A percentile compares a stretch with the other conserved stretches of the same genome.
phyloP scores from a whole-genome alignment of 2,797 vertebrate species.

The Macroramphosus scolopax region DNA sequence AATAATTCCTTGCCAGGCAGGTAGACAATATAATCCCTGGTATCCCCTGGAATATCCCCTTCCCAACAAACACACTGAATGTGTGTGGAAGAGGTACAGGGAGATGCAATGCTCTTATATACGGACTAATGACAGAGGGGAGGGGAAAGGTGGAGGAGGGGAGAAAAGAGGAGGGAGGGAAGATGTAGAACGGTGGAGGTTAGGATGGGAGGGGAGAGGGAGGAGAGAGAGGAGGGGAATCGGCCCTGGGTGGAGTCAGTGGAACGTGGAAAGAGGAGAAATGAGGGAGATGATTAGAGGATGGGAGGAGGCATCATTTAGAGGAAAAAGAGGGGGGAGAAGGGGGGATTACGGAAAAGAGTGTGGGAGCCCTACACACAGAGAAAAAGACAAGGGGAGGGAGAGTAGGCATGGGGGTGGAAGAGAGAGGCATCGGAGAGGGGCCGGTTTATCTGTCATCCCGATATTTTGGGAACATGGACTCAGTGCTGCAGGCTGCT shows the following conservation, averaged over 20 bases:
- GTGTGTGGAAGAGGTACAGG: conserved; percentile 59
- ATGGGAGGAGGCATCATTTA: conserved; percentile 25
- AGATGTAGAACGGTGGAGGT: conserved; percentile 41
- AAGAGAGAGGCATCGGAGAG: conserved; percentile 23
- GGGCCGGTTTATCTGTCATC: conserved; percentile 69
- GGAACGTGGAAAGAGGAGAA: conserved; percentile 43
- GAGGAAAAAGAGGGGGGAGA: conserved; percentile 3
- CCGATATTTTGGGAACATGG: conserved; percentile 79
- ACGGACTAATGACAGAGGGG: conserved; percentile 67
- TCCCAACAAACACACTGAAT: conserved; percentile 57
- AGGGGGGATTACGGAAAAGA: conserved; percentile 35
- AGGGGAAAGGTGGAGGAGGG: conserved; percentile 69
- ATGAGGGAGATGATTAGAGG: conserved; percentile 48
- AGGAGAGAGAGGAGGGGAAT: conserved; percentile 57
- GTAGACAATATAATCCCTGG: conserved; percentile 57
- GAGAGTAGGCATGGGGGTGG: conserved; percentile 14
- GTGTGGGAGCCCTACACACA: conserved; percentile 38
- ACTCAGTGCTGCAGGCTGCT: conserved; percentile 51
- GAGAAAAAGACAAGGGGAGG: conserved; percentile 45
- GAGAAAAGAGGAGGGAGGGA: conserved; percentile 40
- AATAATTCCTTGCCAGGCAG: conserved; percentile 53
- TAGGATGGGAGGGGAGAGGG: conserved; percentile 44
- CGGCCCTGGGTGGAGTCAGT: conserved; percentile 46
- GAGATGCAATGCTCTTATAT: conserved; percentile 71
- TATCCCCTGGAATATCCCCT: conserved; percentile 51